Evolutionary conservation across 2,797 vertebrate species (phyloP).

Genomic region (Sarcophilus harrisii): DNA sequence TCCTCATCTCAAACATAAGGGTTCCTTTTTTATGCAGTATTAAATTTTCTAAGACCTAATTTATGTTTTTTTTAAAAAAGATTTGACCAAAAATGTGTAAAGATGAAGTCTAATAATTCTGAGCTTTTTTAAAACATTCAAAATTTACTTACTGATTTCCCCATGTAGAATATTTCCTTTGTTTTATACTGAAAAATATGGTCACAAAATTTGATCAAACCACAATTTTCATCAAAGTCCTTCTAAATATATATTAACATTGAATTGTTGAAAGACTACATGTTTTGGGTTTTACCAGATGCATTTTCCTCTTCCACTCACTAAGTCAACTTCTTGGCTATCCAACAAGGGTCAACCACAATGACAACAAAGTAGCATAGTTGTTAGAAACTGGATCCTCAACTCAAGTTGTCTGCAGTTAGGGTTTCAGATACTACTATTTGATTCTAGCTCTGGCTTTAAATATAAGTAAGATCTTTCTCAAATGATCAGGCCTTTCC

Average conservation of each 20-base stretch:
- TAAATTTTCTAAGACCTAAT: neutral
- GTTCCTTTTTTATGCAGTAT: neutral
- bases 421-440: neutral
- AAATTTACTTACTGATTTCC: neutral
- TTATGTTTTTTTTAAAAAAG: neutral
- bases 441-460: neutral
- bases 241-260: constrained; percentile 15
- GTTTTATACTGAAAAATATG: constrained; percentile 5
- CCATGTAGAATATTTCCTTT: neutral
- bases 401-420: neutral
- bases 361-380: neutral
- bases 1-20: neutral
- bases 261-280: neutral
- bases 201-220: neutral
- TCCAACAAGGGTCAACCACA: neutral
- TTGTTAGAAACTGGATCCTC: neutral
- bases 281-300: constrained; percentile 21
- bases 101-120: neutral
- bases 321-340: neutral
- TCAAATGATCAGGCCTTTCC: no score
- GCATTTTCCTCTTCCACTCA: neutral
- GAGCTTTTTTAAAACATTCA: neutral
- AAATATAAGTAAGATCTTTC: neutral
- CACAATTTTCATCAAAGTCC: constrained; percentile 2
- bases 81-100: neutral